Conservation (phyloP, 2,113 vertebrate species). For the Talpa occidentalis region DNA sequence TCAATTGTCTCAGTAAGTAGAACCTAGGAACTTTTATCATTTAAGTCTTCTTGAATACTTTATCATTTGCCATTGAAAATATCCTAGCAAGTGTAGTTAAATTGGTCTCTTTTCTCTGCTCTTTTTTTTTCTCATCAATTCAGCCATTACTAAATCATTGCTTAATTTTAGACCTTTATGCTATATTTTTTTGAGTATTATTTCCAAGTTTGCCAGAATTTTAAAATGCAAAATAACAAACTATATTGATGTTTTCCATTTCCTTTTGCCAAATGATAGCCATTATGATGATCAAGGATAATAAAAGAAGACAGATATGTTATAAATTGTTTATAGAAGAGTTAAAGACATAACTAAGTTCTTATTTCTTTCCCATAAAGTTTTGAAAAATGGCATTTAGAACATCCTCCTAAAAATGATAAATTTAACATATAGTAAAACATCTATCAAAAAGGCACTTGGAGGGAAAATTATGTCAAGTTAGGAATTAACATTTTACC, state of each 20-base stretch:
- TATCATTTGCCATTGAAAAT: background rate
- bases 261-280: background rate
- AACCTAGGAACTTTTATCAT: background rate
- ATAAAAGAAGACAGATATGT: background rate
- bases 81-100: accelerated
- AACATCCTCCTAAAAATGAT: background rate
- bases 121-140: background rate
- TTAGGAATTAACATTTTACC: background rate
- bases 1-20: background rate
- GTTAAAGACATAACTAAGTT: background rate
- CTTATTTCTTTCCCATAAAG: background rate
- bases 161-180: background rate
- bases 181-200: background rate
- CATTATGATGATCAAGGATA: background rate
- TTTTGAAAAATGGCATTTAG: background rate
- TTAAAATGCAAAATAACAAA: background rate
- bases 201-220: background rate
- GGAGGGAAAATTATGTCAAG: background rate
- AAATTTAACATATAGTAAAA: background rate
- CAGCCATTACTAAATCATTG: background rate
- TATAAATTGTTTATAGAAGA: background rate
- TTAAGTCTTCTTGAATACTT: background rate
- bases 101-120: background rate
- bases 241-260: background rate
- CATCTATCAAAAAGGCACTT: background rate